Base-by-base conservation (phyloP, 2,113 vertebrate genomes). In the Vulpes vulpes region DNA sequence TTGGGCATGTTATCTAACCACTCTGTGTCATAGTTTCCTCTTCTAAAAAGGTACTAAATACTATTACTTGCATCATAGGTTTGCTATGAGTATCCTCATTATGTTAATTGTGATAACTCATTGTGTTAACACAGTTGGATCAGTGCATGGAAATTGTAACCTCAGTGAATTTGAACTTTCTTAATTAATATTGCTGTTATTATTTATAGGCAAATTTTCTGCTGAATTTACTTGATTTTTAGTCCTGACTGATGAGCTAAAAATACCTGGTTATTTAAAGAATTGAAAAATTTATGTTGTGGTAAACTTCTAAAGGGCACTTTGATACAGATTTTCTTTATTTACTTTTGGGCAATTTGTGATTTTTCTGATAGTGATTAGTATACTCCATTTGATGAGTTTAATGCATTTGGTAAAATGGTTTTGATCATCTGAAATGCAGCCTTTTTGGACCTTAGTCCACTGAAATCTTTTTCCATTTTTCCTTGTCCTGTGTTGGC, bases 271-370 rank as follows among this genome's bases (percentile, higher is more conserved):
- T 49, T 78, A 76, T 78, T 16, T n/a, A 57, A 78, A 65, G 79
- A 83, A 95, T 12, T 80, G 32, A 12, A 51, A 83, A 69, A n/a
- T n/a, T 27, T 73, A 15, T 83, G 73, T 90, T 5, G 14, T 59
- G 8, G 53, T 32, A 35, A 96, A 91, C 62, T 82, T 76, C 80
- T 55, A n/a, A 87, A 49, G n/a, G 19, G 5, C 62, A 80, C 22
- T 88, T 67, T 83, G n/a, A 20, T 64, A n/a, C 17, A 95, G 64
- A 88, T 91, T 94, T 92, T 32, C 16, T 32, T 43, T 43, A 76
- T 96, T 97, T 89, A 25, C 1, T 79, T 96, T 96, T 89, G 81
- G 38, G 30, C 5, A 7, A 43, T 92, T 80, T 96, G 49, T 92
- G 11, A 51, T 59, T 90, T 90, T 78, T 95, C 25, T 64, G 2